These are phyloP conservation scores for Globia sparganii DNA, from an alignment of 2,888 invertebrate genomes.

Conservation along the genomic window DNA sequence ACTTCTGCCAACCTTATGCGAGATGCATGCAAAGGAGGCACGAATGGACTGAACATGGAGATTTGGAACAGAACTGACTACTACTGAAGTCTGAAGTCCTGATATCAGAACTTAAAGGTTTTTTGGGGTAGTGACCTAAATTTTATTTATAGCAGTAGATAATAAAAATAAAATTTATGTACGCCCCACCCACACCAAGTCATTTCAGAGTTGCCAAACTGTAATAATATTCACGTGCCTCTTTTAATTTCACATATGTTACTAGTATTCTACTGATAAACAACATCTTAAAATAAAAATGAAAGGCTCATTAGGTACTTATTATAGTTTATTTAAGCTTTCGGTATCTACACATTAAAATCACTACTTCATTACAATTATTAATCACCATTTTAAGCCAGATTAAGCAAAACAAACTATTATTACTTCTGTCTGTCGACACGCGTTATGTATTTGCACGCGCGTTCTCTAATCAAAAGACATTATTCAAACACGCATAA, in stretches of 20 bases:
- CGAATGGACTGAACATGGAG: background rate
- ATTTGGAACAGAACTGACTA: background rate
- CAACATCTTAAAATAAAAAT: background rate
- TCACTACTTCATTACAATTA: slow-evolving; percentile 45
- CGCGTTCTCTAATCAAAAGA: slow-evolving; percentile 50
- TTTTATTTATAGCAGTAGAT: background rate
- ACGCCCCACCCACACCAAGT: background rate
- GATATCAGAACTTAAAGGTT: too few relatives aligned
- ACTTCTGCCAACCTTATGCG: background rate
- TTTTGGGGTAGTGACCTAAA: background rate
- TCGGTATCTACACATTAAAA: background rate
- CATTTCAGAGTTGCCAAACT: background rate
- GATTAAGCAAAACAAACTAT: slow-evolving; percentile 45
- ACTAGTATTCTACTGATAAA: background rate
- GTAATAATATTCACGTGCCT: background rate
- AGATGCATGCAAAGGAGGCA: background rate
- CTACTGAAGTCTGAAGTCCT: too few relatives aligned
- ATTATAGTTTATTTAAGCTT: background rate
- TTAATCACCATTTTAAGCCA: slow-evolving; percentile 46
- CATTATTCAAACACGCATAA: slow-evolving; percentile 56
- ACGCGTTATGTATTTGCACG: slow-evolving; percentile 49
- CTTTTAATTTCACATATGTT: background rate
- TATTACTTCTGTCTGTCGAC: slow-evolving; percentile 30
- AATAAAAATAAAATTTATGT: background rate
- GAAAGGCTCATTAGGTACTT: background rate